A percentile compares a stretch with the other conserved stretches of the same genome.
These are phyloP conservation scores for Climacteris rufus DNA, from an alignment of 2,113 vertebrate species.

Conservation along the genomic window DNA sequence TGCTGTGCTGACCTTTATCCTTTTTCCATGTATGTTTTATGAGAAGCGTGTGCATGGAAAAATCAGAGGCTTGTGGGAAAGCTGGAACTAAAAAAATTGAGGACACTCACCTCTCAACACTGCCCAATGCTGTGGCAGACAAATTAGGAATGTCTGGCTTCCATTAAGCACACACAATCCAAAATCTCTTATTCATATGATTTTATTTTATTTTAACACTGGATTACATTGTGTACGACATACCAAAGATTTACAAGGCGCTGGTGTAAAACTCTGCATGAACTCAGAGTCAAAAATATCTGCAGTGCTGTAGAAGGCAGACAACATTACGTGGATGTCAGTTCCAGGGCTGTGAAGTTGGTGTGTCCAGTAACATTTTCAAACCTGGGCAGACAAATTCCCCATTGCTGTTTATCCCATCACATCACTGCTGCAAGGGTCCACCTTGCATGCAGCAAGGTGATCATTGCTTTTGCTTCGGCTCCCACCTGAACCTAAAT, in stretches of 20 bases:
- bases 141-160: slow-evolving; percentile 39
- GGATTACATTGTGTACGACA: not conserved
- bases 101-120: not conserved
- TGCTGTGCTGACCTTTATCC: not conserved
- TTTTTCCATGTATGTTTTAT: not conserved
- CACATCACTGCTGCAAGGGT: not conserved
- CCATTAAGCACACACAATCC: slow-evolving; percentile 22
- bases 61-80: not conserved
- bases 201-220: slow-evolving; percentile 31
- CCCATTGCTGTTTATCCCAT: not conserved
- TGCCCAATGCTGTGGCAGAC: not conserved
- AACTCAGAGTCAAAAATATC: slow-evolving; percentile 18
- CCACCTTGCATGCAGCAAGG: not conserved
- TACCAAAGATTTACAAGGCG: slow-evolving; percentile 31
- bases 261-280: slow-evolving; percentile 48
- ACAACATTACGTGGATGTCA: accelerated
- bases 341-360: not conserved
- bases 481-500: not conserved
- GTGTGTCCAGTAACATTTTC: not conserved
- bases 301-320: not conserved
- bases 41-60: not conserved
- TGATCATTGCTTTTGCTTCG: not conserved
- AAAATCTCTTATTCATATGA: slow-evolving; percentile 19
- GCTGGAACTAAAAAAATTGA: not conserved
- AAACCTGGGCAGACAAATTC: not conserved